phyloP scores from a whole-genome alignment of 2,888 invertebrate species.

The Poecilus cupreus region DNA sequence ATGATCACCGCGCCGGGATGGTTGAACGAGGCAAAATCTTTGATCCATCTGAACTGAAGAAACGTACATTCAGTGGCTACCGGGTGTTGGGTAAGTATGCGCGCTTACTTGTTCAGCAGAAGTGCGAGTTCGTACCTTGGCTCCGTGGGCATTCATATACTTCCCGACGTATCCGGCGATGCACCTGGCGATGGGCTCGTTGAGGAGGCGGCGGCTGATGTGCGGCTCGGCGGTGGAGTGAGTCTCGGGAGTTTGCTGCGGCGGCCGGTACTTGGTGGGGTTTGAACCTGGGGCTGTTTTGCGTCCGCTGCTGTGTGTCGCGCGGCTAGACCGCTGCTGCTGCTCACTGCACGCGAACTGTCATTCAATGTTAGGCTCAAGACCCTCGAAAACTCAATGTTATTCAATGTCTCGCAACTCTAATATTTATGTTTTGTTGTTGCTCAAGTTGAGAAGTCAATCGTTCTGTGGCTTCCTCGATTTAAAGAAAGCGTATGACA shows the following conservation, averaged over 20 bases:
- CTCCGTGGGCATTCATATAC: conserved; percentile 63
- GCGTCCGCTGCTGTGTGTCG: neutral
- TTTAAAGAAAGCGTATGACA: too few relatives aligned
- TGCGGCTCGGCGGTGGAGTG: neutral
- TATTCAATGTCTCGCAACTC: too few relatives aligned
- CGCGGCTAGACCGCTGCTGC: conserved; percentile 16
- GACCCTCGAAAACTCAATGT: too few relatives aligned
- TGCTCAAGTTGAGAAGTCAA: too few relatives aligned
- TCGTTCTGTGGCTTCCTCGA: too few relatives aligned
- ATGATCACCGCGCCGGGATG: conserved; percentile 35
- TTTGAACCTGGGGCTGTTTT: conserved; percentile 55
- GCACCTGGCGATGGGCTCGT: conserved; percentile 70
- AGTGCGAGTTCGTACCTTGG: conserved; percentile 32
- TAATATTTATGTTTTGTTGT: too few relatives aligned
- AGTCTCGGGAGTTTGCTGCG: neutral
- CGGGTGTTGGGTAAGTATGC: neutral
- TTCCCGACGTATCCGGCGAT: conserved; percentile 70
- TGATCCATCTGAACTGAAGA: conserved; percentile 55
- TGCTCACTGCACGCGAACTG: conserved; percentile 53
- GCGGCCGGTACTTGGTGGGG: conserved; percentile 53
- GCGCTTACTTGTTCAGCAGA: neutral
- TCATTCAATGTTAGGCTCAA: conserved; percentile 3
- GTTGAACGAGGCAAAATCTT: conserved; percentile 53
- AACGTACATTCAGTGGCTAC: neutral
- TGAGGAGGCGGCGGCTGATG: conserved; percentile 60